Base-by-base conservation (phyloP, 2,797 vertebrate species). In the Enteromius anoplus region DNA sequence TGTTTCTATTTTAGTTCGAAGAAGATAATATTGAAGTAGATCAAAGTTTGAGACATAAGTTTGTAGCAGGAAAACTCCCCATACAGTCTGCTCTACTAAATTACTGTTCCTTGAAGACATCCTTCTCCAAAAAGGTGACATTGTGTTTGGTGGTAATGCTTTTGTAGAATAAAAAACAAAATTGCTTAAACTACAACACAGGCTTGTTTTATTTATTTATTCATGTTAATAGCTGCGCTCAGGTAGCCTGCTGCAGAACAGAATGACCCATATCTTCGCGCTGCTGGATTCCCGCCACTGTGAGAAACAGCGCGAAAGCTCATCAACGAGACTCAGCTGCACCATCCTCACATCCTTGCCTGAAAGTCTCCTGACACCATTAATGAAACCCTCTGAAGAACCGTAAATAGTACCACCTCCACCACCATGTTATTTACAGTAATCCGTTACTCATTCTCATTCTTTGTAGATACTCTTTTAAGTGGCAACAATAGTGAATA, bases 231-330 rank as follows among this genome's bases (percentile, higher is more conserved):
- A 34, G 47, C 19, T 34, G 49, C 53, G 71, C 29, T 55, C 71
- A 32, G 60, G 14, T 62, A 29, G 60, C 12, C 60, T 62, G 15
- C 19, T 34, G 47, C 49, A 14, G 60, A 65, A 47, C 42, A 47
- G 42, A 78, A 32, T 75, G 70, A 64, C 58, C 58, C 58, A 64
- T 4, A 81, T 73, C 19, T 12, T 58, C 26, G 40, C 8, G 8
- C 40, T 17, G 40, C 66, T 62, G 69, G 69, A 64, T 81, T 73
- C 42, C 12, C 80, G 69, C 68, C 45, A 37, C 58, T 47, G 19
- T 4, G 19, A 9, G 58, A 81, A 73, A 65, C 68, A 80, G 80
- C 70, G 58, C 4, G 58, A 75, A 81, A 40, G 26, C 42, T 47
- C 58, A 73, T 37, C 55, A 51, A 1, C 29, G 26, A 73, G 4